Evolutionary conservation across 2,113 vertebrate genomes (phyloP).

Genomic region (Dicentrarchus labrax): DNA sequence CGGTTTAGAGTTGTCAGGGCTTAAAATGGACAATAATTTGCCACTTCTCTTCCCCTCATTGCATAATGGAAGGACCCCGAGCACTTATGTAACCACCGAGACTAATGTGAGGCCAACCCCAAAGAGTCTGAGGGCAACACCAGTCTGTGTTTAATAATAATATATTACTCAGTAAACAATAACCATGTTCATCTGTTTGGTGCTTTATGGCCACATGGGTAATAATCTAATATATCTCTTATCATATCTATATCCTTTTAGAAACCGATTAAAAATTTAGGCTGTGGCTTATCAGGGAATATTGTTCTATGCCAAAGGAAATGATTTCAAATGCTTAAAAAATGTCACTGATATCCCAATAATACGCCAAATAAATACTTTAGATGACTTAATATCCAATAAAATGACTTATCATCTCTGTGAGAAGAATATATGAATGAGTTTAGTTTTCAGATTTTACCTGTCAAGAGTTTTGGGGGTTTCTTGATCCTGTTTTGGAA

Average conservation of each 20-base stretch:
- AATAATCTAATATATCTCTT: neutral
- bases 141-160: conserved; percentile 4
- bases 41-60: conserved; percentile 4
- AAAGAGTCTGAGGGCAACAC: neutral
- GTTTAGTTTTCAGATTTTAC: neutral
- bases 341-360: neutral
- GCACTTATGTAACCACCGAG: conserved; percentile 6
- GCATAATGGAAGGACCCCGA: neutral
- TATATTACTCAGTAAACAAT: neutral
- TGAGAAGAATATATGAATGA: too few relatives aligned
- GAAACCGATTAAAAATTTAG: neutral
- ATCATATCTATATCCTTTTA: neutral
- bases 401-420: neutral
- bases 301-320: neutral
- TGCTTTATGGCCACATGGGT: neutral
- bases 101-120: conserved; percentile 23
- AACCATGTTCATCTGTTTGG: neutral
- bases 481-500: too few relatives aligned
- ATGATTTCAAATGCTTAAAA: neutral
- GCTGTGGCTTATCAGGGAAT: neutral
- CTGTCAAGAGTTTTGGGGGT: too few relatives aligned
- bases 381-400: neutral
- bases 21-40: conserved; percentile 16
- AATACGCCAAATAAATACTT: neutral
- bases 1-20: neutral